These are phyloP conservation scores for Ardeotis arabs DNA, from an alignment of 2,113 vertebrate species.

Conservation along the genomic window DNA sequence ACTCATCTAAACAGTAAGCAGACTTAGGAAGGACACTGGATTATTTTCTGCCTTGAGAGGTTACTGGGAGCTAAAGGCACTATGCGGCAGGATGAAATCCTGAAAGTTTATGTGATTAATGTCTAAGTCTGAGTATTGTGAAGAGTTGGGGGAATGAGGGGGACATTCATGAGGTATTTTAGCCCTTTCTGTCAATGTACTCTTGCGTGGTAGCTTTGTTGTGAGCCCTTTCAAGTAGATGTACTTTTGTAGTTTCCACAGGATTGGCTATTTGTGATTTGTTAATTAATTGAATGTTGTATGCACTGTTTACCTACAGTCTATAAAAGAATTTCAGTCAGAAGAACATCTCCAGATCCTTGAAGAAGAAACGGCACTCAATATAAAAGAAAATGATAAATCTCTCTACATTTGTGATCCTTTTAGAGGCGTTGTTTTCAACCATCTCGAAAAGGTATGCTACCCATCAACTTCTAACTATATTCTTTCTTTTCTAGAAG, in stretches of 20 bases:
- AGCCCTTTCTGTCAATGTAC: neutral
- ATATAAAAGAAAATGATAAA: conserved; percentile 87
- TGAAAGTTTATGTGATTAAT: neutral
- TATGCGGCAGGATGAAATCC: neutral
- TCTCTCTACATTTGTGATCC: conserved; percentile 92
- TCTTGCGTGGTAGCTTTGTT: neutral
- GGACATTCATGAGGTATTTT: neutral
- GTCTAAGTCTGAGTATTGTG: neutral
- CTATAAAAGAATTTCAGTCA: conserved; percentile 92
- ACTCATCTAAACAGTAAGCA: neutral
- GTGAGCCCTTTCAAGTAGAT: neutral
- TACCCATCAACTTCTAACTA: neutral
- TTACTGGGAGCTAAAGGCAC: neutral
- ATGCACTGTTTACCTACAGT: conserved; percentile 73
- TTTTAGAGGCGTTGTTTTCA: conserved; percentile 85
- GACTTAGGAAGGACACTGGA: neutral
- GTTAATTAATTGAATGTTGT: neutral
- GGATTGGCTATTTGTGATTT: neutral
- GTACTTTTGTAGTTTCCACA: neutral
- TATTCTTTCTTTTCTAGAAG: neutral
- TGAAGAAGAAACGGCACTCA: conserved; percentile 81
- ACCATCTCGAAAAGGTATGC: conserved; percentile 88
- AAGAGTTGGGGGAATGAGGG: neutral
- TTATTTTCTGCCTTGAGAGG: neutral
- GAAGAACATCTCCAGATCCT: conserved; percentile 88